Conservation (phyloP, 2,113 vertebrate genomes). For the Casuarius casuarius region DNA sequence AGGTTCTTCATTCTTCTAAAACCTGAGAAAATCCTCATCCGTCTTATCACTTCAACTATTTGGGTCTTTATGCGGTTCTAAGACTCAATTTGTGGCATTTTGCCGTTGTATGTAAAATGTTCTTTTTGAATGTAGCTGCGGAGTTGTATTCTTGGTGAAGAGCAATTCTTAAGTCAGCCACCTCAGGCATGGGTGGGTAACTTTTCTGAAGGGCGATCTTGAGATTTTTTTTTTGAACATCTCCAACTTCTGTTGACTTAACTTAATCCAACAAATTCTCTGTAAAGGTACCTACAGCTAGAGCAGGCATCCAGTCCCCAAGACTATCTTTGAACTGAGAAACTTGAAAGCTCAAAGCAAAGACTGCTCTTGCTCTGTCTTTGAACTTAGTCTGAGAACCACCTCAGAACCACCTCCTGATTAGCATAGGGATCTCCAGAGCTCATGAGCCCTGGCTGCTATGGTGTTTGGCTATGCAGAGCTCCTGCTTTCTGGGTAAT, state of each 20-base stretch:
- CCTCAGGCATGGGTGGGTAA: rapidly evolving
- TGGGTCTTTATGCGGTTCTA: not conserved
- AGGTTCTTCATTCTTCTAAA: not conserved
- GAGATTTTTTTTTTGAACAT: not conserved
- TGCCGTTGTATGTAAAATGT: not conserved
- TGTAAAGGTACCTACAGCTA: too few species aligned
- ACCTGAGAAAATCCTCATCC: not conserved
- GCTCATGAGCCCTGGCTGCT: not conserved
- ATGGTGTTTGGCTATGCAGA: not conserved
- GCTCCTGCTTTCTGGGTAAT: not conserved
- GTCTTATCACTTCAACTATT: not conserved
- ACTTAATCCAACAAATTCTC: too few species aligned
- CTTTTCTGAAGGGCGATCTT: not conserved
- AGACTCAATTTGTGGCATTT: not conserved
- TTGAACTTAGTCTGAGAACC: not conserved
- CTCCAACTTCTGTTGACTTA: not conserved
- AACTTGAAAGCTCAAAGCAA: not conserved
- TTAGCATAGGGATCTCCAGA: not conserved
- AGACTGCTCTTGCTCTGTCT: not conserved
- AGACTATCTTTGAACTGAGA: not conserved
- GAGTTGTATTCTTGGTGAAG: not conserved
- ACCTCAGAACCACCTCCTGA: not conserved
- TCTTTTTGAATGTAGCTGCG: not conserved
- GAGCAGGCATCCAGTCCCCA: too few species aligned
- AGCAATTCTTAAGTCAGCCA: not conserved